Percentiles rank a stretch among this genome's conserved stretches.
These are phyloP conservation scores for Anthoscopus minutus DNA, from an alignment of 2,113 vertebrate species.

Conservation along the genomic window DNA sequence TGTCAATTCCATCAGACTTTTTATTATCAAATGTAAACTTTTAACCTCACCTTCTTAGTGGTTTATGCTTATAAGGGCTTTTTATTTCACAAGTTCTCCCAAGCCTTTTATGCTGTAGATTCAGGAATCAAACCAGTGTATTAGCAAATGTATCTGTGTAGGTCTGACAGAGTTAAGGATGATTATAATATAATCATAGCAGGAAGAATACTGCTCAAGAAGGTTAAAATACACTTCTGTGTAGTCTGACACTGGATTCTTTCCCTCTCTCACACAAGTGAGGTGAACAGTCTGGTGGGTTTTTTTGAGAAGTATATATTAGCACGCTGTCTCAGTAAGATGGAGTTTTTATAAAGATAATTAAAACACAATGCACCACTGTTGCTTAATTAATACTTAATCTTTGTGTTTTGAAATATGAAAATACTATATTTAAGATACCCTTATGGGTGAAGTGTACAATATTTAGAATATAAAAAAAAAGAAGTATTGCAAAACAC, in stretches of 20 bases:
- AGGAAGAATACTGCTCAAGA: neutral
- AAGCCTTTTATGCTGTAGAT: neutral
- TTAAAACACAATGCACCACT: neutral
- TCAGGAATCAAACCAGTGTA: neutral
- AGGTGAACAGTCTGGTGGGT: neutral
- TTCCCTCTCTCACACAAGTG: neutral
- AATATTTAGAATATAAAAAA: neutral
- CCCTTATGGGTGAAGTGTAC: neutral
- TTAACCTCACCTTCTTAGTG: neutral
- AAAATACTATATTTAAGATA: neutral
- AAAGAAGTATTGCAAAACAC: neutral
- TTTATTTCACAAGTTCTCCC: neutral
- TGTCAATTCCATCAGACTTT: neutral
- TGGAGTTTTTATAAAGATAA: neutral
- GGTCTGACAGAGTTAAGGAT: neutral
- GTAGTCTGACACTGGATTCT: neutral
- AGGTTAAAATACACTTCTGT: neutral
- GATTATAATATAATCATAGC: neutral
- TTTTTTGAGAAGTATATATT: neutral
- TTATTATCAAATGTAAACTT: conserved; percentile 1
- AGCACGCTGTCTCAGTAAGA: neutral
- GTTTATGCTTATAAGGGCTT: neutral
- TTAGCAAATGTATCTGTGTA: neutral
- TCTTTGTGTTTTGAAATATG: neutral
- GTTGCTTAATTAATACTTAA: neutral